Evolutionary conservation across 2,113 vertebrate genomes (phyloP), one percentile per base, ranked within the genome.

Genomic region (Grammomys surdaster): DNA sequence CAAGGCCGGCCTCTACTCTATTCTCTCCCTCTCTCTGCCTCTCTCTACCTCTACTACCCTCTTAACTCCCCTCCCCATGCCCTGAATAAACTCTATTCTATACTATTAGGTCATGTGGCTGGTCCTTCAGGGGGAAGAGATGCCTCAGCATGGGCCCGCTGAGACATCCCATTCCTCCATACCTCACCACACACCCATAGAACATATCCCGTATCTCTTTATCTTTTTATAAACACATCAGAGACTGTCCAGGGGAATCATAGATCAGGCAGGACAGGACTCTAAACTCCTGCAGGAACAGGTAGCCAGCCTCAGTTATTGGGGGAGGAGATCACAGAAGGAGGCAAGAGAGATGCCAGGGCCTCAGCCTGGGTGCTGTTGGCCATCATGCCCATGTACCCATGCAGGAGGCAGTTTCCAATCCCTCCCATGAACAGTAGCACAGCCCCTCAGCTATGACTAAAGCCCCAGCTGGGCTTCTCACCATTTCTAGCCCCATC

Each of bases 221-320:
- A 51, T 51, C 51, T 51, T 51, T 51, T 51, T 51, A 51, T 51
- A 51, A 51, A 51, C 51, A 51, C 51, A 51, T 51, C 51, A 51
- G 51, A 11, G 31, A 7, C 58, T 0, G 6, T 63, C 73, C 28
- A 12, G 19, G 65, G 9, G 58, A 76, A 48, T 24, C 51, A 8
- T 3, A 22, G 54, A 36, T 67, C 81, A 14, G 60, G 24, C 2
- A 33, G 19, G 31, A 24, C 46, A 26, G 86, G 73, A 91, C 2
- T 3, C 17, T 7, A 26, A 2, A 73, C 40, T 4, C 5, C 19
- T 7, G 5, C 58, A 16, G 40, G 16, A 51, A 36, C 46, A 56
- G 22, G 20, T 8, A 6, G 33, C 40, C 0, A 4, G n/a, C 5
- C 63, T 31, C 7, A 4, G 36, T 56, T 5, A 3, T 7, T 0